Percentiles rank a stretch among this genome's conserved stretches.
phyloP scores from a whole-genome alignment of 1,140 invertebrate genomes.

The Drosophila nigrodunni region DNA sequence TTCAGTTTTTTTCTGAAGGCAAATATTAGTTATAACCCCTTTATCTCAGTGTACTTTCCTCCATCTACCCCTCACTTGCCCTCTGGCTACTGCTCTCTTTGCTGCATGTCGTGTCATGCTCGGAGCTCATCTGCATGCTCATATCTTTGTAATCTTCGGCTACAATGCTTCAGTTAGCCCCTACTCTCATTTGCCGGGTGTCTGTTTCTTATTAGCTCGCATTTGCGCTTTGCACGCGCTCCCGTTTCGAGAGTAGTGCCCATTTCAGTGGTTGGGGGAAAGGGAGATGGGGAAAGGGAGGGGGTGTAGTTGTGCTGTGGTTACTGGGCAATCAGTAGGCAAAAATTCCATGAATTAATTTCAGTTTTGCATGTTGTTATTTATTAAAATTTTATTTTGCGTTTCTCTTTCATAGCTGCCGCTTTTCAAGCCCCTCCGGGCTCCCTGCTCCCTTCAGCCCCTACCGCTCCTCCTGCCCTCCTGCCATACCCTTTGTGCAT shows the following conservation, averaged over 20 bases:
- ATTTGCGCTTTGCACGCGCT: constrained; percentile 54
- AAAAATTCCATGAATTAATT: constrained; percentile 83
- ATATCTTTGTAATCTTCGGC: constrained; percentile 69
- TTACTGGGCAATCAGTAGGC: constrained; percentile 54
- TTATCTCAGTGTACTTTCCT: neutral
- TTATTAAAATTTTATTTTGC: constrained; percentile 79
- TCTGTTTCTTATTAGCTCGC: constrained; percentile 79
- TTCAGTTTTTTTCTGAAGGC: too few species aligned
- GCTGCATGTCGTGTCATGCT: constrained; percentile 55
- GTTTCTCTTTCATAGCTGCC: constrained; percentile 72
- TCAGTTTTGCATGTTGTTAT: constrained; percentile 84
- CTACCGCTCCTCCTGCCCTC: neutral
- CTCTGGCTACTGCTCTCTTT: neutral
- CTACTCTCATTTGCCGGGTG: constrained; percentile 57
- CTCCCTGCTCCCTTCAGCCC: neutral
- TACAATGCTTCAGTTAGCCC: constrained; percentile 60
- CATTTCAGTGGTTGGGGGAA: neutral
- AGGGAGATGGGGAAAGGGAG: too few species aligned
- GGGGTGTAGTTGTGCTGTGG: neutral
- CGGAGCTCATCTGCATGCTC: constrained; percentile 74
- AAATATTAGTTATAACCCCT: neutral
- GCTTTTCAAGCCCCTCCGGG: constrained; percentile 38
- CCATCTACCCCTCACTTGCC: neutral
- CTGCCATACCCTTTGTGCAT: constrained; percentile 1
- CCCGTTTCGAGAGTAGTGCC: neutral